Conservation (phyloP, 2,113 vertebrate species). For the Sturnus vulgaris region DNA sequence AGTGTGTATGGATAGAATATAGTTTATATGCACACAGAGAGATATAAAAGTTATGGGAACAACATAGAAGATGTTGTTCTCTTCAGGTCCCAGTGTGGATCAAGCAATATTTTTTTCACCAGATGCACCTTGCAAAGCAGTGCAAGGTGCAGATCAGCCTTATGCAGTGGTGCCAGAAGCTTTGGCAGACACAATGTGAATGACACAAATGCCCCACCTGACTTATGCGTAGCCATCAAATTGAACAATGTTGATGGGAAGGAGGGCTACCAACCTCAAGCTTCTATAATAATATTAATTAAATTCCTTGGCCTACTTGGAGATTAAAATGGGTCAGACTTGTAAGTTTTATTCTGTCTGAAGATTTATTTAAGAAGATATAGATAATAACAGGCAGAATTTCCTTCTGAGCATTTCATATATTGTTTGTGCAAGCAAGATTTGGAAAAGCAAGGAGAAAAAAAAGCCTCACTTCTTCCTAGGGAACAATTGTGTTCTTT, state of each 20-base stretch:
- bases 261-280: background rate
- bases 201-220: rapidly evolving
- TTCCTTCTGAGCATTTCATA: background rate
- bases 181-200: background rate
- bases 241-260: background rate
- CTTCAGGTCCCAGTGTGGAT: background rate
- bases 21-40: background rate
- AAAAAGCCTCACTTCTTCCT: background rate
- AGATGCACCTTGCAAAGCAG: background rate
- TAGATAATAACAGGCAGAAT: background rate
- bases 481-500: background rate
- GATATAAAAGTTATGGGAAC: background rate
- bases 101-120: background rate
- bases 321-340: background rate
- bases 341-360: background rate
- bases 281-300: background rate
- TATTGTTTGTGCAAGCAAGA: background rate
- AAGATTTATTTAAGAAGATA: background rate
- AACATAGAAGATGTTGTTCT: background rate
- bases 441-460: background rate
- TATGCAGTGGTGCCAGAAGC: background rate
- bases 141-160: background rate
- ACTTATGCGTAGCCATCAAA: background rate
- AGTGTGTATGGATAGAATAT: background rate
- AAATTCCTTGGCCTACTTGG: background rate